Evolutionary conservation across 2,113 vertebrate species (phyloP).

Genomic region (Percina caprodes): DNA sequence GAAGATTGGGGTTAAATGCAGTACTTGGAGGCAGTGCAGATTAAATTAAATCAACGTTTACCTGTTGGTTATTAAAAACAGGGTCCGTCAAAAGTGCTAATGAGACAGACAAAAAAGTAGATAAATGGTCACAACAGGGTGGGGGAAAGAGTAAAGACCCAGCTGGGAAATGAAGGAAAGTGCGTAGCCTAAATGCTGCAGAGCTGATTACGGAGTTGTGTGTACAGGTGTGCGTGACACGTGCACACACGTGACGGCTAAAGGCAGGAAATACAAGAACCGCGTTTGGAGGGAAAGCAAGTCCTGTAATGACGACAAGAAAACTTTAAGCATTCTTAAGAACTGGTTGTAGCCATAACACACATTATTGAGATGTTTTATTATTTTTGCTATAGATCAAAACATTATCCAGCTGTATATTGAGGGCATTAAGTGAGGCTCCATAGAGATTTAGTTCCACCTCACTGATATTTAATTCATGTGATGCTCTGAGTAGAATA

Average conservation of each 20-base stretch:
- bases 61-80: background rate
- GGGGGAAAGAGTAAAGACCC: background rate
- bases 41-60: background rate
- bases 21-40: background rate
- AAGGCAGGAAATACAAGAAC: background rate
- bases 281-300: too few species aligned
- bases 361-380: background rate
- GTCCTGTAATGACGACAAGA: background rate
- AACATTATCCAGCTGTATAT: slow-evolving; percentile 3
- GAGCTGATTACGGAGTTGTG: slow-evolving; percentile 1
- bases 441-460: slow-evolving; percentile 31
- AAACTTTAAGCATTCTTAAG: background rate
- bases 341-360: background rate
- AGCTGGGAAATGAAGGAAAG: background rate
- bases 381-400: background rate
- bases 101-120: background rate
- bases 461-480: slow-evolving; percentile 41
- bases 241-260: background rate
- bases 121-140: too few species aligned
- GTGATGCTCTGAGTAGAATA: background rate
- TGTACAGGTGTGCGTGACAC: background rate
- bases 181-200: background rate
- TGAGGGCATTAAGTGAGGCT: slow-evolving; percentile 5
- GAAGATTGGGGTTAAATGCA: background rate
- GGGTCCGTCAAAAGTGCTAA: background rate